These are phyloP conservation scores for Vombatus ursinus DNA, from an alignment of 2,113 vertebrate species.

Conservation along the genomic window DNA sequence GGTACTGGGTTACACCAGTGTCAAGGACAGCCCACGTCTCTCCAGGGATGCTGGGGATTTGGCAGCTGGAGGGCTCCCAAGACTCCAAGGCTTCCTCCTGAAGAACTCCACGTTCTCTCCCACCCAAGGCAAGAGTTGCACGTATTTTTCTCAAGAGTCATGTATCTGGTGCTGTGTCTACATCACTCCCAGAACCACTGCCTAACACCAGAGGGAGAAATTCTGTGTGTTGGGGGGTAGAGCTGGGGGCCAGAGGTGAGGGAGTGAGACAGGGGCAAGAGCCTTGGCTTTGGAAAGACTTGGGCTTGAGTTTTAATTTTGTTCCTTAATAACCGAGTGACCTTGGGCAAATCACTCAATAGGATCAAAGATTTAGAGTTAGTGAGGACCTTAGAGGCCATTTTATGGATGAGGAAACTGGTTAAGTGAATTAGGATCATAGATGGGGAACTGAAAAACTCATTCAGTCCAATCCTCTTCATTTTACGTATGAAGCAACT, in stretches of 20 bases:
- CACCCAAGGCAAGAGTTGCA: not conserved
- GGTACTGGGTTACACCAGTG: not conserved
- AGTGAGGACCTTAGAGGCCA: not conserved
- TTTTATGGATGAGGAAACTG: not conserved
- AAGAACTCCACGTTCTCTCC: not conserved
- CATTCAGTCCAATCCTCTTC: not conserved
- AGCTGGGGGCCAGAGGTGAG: not conserved
- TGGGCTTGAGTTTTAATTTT: not conserved
- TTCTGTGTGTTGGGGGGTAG: not conserved
- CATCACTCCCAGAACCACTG: not conserved
- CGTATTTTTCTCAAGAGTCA: not conserved
- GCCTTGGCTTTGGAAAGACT: not conserved
- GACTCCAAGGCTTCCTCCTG: not conserved
- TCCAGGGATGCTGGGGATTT: not conserved
- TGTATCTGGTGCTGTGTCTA: not conserved
- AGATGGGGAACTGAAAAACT: not conserved
- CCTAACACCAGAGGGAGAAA: not conserved
- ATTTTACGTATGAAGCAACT: not conserved
- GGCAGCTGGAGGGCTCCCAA: not conserved
- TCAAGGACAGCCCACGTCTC: not conserved
- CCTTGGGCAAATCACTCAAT: not conserved
- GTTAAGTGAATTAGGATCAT: not conserved
- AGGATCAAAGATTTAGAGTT: not conserved
- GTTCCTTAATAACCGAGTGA: not conserved
- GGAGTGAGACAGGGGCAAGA: not conserved